Percentiles rank a stretch among this genome's conserved stretches.
These are phyloP conservation scores for Lophura nycthemera DNA, from an alignment of 2,113 vertebrate species.

Conservation along the genomic window DNA sequence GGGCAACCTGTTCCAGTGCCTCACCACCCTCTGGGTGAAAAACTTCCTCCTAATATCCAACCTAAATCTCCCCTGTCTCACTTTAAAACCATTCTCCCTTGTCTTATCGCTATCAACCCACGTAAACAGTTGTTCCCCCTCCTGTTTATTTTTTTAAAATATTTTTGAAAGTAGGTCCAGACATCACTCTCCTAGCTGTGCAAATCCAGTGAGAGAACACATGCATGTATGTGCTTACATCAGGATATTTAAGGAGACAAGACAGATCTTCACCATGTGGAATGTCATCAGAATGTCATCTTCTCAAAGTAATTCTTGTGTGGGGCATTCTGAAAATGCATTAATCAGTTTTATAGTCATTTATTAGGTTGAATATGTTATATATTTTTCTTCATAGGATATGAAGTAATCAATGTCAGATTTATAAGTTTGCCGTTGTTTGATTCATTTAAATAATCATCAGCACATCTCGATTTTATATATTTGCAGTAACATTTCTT, in stretches of 20 bases:
- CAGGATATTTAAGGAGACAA: background rate
- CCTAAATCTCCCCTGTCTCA: too few species aligned
- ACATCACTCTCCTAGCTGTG: background rate
- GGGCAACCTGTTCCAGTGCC: too few species aligned
- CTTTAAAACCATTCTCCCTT: too few species aligned
- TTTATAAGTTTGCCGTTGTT: slow-evolving; percentile 36
- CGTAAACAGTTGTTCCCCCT: too few species aligned
- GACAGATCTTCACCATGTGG: slow-evolving; percentile 3
- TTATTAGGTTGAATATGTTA: slow-evolving; percentile 9
- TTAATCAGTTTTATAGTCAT: slow-evolving; percentile 20
- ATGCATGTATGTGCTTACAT: background rate
- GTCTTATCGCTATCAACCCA: too few species aligned
- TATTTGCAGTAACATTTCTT: background rate
- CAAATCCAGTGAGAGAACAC: background rate
- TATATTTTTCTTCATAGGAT: slow-evolving; percentile 9
- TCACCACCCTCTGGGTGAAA: too few species aligned
- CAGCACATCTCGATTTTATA: background rate
- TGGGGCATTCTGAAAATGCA: slow-evolving; percentile 18
- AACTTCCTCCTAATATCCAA: too few species aligned
- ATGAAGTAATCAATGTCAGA: slow-evolving; percentile 13
- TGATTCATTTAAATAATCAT: slow-evolving; percentile 20
- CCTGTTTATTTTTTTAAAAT: too few species aligned
- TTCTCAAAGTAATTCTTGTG: background rate
- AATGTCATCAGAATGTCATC: slow-evolving; percentile 17
- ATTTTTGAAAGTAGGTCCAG: background rate